These are phyloP conservation scores for Cyprinodon brontotheroides DNA, from an alignment of 2,113 vertebrate species.

Conservation along the genomic window DNA sequence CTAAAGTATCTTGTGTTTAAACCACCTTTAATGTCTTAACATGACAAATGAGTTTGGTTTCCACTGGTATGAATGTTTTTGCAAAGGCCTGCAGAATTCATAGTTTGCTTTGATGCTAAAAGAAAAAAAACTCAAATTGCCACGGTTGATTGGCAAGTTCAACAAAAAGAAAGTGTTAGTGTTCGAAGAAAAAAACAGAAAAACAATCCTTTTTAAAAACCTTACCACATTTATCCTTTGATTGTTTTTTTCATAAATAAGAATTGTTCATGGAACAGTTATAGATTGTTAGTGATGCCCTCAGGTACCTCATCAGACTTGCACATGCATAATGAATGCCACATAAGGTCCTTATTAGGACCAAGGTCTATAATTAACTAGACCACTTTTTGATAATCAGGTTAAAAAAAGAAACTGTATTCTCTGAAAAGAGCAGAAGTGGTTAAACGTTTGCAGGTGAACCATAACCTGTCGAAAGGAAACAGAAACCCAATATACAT, in stretches of 20 bases:
- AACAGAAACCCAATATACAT: not conserved
- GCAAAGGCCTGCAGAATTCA: no score
- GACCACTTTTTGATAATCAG: not conserved
- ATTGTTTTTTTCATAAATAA: not conserved
- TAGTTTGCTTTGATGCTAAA: no score
- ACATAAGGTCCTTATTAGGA: conserved; percentile 10
- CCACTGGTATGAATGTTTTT: no score
- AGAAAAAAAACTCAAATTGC: no score
- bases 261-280: not conserved
- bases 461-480: conserved; percentile 4
- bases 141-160: not conserved
- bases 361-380: conserved; percentile 9
- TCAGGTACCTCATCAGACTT: not conserved
- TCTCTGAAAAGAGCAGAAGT: conserved; percentile 26
- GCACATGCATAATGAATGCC: not conserved
- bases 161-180: not conserved
- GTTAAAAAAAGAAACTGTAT: not conserved
- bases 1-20: no score
- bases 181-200: not conserved
- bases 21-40: no score
- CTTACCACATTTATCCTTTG: not conserved
- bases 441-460: conserved; percentile 17
- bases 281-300: not conserved
- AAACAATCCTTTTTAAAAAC: not conserved
- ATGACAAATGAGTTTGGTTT: no score